Evolutionary conservation across 2,113 vertebrate genomes (phyloP), one percentile per base, ranked within the genome.

Genomic region (Gasterosteus nipponicus): DNA sequence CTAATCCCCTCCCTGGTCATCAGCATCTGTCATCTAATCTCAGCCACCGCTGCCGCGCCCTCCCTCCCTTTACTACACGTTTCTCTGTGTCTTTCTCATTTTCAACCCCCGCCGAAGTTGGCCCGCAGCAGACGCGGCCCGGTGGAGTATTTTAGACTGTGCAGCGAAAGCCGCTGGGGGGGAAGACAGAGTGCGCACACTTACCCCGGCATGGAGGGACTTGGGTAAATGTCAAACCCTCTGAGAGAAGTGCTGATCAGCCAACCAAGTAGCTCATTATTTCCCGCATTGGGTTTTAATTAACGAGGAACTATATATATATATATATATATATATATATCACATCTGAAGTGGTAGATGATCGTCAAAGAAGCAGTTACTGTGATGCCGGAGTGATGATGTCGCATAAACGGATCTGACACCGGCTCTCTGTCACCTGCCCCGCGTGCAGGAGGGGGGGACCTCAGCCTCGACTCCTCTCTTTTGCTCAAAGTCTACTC

Each of bases 151-250:
- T 77, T 78, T 79, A 71, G 69, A 29, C 38, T 61, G n/a, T 49
- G 35, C 38, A 7, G 38, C 29, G 44, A 75, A 81, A 57, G 22
- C 62, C 60, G 33, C 72, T 65, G 53, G 59, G 35, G 35, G 35
- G 4, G 53, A 75, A 77, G 56, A 78, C 51, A 65, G 69, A 42
- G 14, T 61, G 31, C 9, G 44, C 57, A 63, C 67, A 60, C 49
- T 86, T 72, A 74, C n/a, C 61, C 61, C 47, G 1, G 64, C 73
- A 64, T 18, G 33, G 39, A 65, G 33, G 62, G 12, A 66, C 71
- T 73, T 70, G 67, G 65, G 73, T 80, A 90, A 90, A 91, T 91
- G 89, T 90, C 89, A 92, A 77, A 73, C 39, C 87, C 61, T 68
- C 39, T 11, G 78, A 79, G 84, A 80, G 72, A 84, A 82, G 71